These are phyloP conservation scores for Littorina saxatilis DNA, from an alignment of 1,140 invertebrate genomes.

Conservation along the genomic window DNA sequence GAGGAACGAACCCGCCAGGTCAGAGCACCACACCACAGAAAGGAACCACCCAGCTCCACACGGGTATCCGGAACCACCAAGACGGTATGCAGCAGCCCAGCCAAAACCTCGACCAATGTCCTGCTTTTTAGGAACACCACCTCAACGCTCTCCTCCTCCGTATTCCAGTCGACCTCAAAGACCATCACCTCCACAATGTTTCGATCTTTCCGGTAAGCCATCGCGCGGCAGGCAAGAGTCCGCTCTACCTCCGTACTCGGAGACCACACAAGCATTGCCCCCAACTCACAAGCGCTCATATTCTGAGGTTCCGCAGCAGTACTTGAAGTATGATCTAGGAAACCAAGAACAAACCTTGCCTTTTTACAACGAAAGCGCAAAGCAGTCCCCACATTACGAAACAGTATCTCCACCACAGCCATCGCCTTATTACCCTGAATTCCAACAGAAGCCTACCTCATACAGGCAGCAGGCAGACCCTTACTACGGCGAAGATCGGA, in stretches of 20 bases:
- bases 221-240: not conserved
- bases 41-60: too few species aligned
- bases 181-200: not conserved
- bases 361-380: not conserved
- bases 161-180: not conserved
- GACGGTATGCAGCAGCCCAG: not conserved
- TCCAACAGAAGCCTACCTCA: not conserved
- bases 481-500: not conserved
- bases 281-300: too few species aligned
- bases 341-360: not conserved
- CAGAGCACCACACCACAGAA: too few species aligned
- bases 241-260: too few species aligned
- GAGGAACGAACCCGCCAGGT: not conserved
- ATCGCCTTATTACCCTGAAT: not conserved
- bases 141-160: not conserved
- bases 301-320: not conserved
- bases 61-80: not conserved
- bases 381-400: not conserved
- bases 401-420: not conserved
- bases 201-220: not conserved
- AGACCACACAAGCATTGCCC: too few species aligned
- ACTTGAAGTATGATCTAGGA: not conserved
- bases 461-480: not conserved
- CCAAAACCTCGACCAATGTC: not conserved
- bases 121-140: not conserved